Evolutionary conservation across 2,888 invertebrate species (phyloP).

Genomic region (Scaptomyza parva): DNA sequence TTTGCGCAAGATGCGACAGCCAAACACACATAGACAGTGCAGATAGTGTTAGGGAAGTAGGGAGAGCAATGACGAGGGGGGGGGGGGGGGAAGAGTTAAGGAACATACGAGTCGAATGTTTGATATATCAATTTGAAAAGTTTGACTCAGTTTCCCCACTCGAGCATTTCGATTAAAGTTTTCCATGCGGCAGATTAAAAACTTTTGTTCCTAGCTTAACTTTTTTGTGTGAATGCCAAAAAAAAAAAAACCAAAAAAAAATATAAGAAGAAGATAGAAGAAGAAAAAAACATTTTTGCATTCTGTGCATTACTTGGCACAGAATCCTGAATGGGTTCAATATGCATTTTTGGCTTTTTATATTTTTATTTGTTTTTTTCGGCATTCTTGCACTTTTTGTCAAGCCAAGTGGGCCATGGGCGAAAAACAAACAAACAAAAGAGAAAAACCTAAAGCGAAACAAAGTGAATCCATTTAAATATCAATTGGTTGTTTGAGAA

Average conservation of each 20-base stretch:
- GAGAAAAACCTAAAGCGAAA: conserved; percentile 1
- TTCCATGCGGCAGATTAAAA: conserved; percentile 78
- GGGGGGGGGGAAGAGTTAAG: neutral
- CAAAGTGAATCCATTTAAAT: conserved; percentile 33
- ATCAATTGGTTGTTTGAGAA: conserved; percentile 7
- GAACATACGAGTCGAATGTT: conserved; percentile 74
- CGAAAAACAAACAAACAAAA: conserved; percentile 19
- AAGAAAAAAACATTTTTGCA: conserved; percentile 38
- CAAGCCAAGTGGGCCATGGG: conserved; percentile 55
- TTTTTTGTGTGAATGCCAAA: conserved; percentile 50
- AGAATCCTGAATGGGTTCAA: conserved; percentile 23
- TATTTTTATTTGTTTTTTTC: too few relatives aligned
- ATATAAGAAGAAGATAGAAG: neutral
- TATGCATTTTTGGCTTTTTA: conserved; percentile 42
- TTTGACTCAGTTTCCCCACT: conserved; percentile 74
- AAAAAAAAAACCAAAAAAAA: conserved; percentile 13
- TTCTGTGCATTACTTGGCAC: conserved; percentile 59
- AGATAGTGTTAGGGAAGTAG: neutral
- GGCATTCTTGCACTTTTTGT: conserved; percentile 19
- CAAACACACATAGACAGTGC: conserved; percentile 19
- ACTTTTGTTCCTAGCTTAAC: conserved; percentile 61
- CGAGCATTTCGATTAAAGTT: conserved; percentile 76
- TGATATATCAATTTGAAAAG: conserved; percentile 80
- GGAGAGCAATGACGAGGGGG: too few relatives aligned
- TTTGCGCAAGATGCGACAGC: conserved; percentile 55